Percentiles rank a stretch among this genome's conserved stretches.
phyloP scores from a whole-genome alignment of 1,140 invertebrate species.

The Prorops nasuta region DNA sequence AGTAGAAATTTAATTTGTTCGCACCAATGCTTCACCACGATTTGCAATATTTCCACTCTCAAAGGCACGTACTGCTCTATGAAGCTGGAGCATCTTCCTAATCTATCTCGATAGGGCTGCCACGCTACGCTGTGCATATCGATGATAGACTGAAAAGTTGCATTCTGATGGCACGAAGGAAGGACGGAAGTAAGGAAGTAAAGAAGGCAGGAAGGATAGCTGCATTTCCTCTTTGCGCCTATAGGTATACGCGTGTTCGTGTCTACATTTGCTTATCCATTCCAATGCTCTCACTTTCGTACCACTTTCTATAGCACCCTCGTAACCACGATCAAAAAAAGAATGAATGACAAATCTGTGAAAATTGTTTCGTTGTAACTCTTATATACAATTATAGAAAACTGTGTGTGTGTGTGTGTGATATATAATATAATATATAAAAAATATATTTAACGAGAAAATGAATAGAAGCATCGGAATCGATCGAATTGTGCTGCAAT shows the following conservation, averaged over 20 bases:
- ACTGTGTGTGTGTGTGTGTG: too few species aligned
- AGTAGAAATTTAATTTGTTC: conserved; percentile 16
- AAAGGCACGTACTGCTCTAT: conserved; percentile 16
- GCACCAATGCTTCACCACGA: conserved; percentile 6
- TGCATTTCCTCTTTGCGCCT: not conserved
- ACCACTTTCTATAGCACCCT: not conserved
- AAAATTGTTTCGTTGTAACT: too few species aligned
- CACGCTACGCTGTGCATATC: conserved; percentile 21
- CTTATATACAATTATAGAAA: too few species aligned
- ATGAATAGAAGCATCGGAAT: too few species aligned
- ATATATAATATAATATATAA: too few species aligned
- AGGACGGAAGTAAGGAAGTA: too few species aligned
- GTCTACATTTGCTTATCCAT: not conserved
- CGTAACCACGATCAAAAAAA: not conserved
- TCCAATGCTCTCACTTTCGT: not conserved
- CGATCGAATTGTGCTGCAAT: too few species aligned
- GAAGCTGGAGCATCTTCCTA: conserved; percentile 8
- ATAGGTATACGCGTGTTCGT: not conserved
- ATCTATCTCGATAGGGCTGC: not conserved
- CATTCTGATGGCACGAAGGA: not conserved
- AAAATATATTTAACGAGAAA: too few species aligned
- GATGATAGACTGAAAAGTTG: too few species aligned
- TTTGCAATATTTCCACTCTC: conserved; percentile 24
- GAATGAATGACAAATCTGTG: too few species aligned
- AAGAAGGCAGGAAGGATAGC: too few species aligned